These are phyloP conservation scores for Eulemur rufifrons DNA, from an alignment of 2,113 vertebrate genomes.

Conservation along the genomic window DNA sequence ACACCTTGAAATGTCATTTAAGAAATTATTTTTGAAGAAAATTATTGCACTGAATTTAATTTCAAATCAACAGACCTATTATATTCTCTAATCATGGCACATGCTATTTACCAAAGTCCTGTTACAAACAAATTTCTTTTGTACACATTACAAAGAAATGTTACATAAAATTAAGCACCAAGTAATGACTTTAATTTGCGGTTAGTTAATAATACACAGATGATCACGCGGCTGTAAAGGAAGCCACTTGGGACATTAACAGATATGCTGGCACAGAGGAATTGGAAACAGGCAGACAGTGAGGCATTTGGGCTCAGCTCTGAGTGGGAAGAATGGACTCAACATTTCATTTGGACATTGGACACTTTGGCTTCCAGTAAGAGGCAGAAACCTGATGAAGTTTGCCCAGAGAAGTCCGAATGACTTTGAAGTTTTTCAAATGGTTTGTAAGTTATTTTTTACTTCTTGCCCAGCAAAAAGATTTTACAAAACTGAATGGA, in stretches of 20 bases:
- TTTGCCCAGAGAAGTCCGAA: conserved; percentile 29
- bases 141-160: conserved; percentile 79
- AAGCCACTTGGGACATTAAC: conserved; percentile 69
- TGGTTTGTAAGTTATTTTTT: conserved; percentile 35
- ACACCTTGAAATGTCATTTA: conserved; percentile 58
- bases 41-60: conserved; percentile 56
- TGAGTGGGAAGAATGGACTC: background rate
- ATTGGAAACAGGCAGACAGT: background rate
- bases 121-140: conserved; percentile 80
- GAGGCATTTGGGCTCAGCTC: background rate
- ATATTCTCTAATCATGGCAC: conserved; percentile 65
- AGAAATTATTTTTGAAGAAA: conserved; percentile 69
- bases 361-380: background rate
- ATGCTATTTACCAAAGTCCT: conserved; percentile 79
- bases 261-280: conserved; percentile 57
- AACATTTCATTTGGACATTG: background rate
- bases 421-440: conserved; percentile 27
- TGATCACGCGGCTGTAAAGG: conserved; percentile 75
- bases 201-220: conserved; percentile 80
- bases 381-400: conserved; percentile 6
- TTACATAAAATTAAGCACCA: conserved; percentile 81
- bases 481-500: conserved; percentile 45
- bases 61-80: conserved; percentile 64
- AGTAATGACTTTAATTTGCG: conserved; percentile 82
- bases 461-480: conserved; percentile 39